phyloP scores from a whole-genome alignment of 2,797 vertebrate genomes.

The Siniperca undulata region DNA sequence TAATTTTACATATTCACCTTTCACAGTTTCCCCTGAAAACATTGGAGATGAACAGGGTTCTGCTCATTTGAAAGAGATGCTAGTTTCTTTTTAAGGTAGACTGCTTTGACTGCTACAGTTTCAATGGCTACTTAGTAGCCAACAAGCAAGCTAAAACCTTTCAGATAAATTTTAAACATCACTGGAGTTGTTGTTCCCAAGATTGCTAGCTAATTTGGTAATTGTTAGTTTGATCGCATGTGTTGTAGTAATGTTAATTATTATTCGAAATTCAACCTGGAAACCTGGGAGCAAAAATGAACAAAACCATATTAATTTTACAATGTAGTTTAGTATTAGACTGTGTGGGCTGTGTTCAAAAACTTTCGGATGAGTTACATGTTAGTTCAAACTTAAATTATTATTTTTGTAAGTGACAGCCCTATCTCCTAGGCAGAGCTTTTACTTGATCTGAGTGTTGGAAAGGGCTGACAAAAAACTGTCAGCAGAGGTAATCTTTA shows the following conservation, averaged over 20 bases:
- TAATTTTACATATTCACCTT: not conserved
- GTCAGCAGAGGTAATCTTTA: slow-evolving; percentile 18
- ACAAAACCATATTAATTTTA: not conserved
- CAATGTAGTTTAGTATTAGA: not conserved
- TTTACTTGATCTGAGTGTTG: not conserved
- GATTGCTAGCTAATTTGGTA: not conserved
- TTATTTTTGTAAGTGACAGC: not conserved
- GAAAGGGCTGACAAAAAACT: not conserved
- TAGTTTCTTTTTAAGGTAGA: slow-evolving; percentile 24
- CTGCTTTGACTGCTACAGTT: not conserved
- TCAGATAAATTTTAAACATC: slow-evolving; percentile 8
- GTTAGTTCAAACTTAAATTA: not conserved
- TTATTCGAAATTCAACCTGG: no score
- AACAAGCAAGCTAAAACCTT: slow-evolving; percentile 30
- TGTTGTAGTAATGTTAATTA: no score
- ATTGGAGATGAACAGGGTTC: not conserved
- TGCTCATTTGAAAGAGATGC: slow-evolving; percentile 12
- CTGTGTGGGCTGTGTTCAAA: not conserved
- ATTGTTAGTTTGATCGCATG: not conserved
- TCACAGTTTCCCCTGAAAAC: not conserved
- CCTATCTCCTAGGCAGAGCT: not conserved
- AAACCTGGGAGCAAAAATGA: not conserved
- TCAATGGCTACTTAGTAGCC: not conserved
- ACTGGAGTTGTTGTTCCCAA: slow-evolving; percentile 19
- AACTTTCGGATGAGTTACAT: not conserved